Conservation (phyloP, 2,113 vertebrate species). For the Aplodontia rufa region DNA sequence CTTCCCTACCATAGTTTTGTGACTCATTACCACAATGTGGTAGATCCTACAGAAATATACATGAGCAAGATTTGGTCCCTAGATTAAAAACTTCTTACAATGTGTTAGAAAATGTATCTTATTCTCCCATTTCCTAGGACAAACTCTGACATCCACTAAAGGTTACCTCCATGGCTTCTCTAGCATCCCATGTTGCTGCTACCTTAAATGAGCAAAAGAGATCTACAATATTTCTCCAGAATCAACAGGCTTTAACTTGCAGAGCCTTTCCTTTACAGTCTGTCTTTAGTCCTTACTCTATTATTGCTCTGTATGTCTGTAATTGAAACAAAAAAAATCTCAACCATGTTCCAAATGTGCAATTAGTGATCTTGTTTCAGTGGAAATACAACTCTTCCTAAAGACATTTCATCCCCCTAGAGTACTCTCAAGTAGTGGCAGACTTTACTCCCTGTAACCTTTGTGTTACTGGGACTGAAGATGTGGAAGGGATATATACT, state of each 20-base stretch:
- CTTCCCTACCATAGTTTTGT: not conserved
- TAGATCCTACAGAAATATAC: not conserved
- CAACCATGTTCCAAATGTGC: not conserved
- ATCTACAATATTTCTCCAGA: not conserved
- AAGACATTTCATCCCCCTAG: not conserved
- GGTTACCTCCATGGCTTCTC: not conserved
- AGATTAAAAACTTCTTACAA: not conserved
- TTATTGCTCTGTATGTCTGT: too few species aligned
- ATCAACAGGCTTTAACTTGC: not conserved
- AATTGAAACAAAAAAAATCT: not conserved
- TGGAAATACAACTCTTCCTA: not conserved
- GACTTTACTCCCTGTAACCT: not conserved
- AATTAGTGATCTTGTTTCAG: not conserved
- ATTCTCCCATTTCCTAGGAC: not conserved
- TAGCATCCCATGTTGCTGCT: not conserved
- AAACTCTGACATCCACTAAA: not conserved
- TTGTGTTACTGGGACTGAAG: not conserved
- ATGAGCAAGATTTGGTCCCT: not conserved
- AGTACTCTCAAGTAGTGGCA: not conserved
- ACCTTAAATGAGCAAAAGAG: not conserved
- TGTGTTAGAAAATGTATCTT: not conserved
- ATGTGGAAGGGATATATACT: not conserved
- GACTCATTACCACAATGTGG: not conserved
- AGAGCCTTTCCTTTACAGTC: not conserved
- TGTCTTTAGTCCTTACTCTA: not conserved